phyloP scores from a whole-genome alignment of 2,797 vertebrate species.

The Sebastes melanostomus region DNA sequence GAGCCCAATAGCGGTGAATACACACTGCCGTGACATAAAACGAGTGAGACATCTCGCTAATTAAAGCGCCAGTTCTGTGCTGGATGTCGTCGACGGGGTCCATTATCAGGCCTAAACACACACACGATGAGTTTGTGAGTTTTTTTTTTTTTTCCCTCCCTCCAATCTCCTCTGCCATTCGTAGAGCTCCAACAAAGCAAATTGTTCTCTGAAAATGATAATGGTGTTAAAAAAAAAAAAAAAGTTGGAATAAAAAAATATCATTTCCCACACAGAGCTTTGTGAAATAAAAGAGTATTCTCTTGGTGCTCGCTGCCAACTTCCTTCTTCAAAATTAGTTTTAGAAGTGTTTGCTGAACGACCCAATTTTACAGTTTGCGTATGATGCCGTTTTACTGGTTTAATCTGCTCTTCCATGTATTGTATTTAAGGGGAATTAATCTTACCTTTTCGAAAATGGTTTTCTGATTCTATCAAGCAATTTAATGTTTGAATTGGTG shows the following conservation, averaged over 20 bases:
- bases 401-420: background rate
- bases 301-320: conserved; percentile 34
- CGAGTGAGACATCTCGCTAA: conserved; percentile 66
- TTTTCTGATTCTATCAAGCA: conserved; percentile 1
- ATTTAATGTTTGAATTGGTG: background rate
- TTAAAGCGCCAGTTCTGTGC: conserved; percentile 61
- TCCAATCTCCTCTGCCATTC: conserved; percentile 57
- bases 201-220: conserved; percentile 72
- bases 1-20: conserved; percentile 41
- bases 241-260: conserved; percentile 43
- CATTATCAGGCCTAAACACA: conserved; percentile 79
- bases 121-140: conserved; percentile 37
- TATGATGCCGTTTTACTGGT: background rate
- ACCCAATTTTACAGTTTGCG: conserved; percentile 27
- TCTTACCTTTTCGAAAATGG: background rate
- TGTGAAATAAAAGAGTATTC: conserved; percentile 50
- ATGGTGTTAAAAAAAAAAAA: conserved; percentile 49
- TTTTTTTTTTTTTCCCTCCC: background rate
- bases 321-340: conserved; percentile 44
- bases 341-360: conserved; percentile 31
- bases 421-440: background rate
- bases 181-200: conserved; percentile 65
- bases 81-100: conserved; percentile 40
- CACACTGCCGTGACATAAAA: conserved; percentile 56
- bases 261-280: conserved; percentile 49